Evolutionary conservation across 2,113 vertebrate species (phyloP).

Genomic region (Merops nubicus): DNA sequence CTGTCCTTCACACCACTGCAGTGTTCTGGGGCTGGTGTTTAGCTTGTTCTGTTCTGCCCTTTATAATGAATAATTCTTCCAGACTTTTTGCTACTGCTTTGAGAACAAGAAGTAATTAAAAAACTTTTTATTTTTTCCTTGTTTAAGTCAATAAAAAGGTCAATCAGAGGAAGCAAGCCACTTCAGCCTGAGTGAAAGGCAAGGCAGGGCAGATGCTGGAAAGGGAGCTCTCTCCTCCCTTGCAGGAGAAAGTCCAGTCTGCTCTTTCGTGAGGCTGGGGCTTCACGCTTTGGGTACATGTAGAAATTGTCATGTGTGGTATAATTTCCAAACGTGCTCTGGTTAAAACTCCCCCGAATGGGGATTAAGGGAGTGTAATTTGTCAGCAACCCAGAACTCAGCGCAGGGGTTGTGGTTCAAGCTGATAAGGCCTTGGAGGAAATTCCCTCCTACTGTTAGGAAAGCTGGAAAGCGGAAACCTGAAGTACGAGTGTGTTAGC

Average conservation of each 20-base stretch:
- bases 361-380: conserved; percentile 58
- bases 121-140: neutral
- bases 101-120: neutral
- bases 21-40: neutral
- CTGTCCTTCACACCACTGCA: neutral
- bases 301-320: neutral
- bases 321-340: conserved; percentile 13
- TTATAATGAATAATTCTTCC: neutral
- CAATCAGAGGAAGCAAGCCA: neutral
- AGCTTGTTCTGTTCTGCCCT: neutral
- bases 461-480: conserved; percentile 73
- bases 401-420: conserved; percentile 73
- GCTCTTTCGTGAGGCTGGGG: neutral
- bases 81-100: neutral
- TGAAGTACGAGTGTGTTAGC: conserved; percentile 53
- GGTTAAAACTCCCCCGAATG: conserved; percentile 25
- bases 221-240: neutral
- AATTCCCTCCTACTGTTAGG: conserved; percentile 77
- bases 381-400: conserved; percentile 59
- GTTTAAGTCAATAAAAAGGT: neutral
- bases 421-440: conserved; percentile 79
- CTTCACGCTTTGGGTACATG: neutral
- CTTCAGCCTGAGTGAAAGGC: neutral
- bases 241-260: neutral
- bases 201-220: neutral